Percentiles rank a stretch among this genome's conserved stretches.
These are phyloP conservation scores for Acanthisitta chloris DNA, from an alignment of 2,113 vertebrate species.

Conservation along the genomic window DNA sequence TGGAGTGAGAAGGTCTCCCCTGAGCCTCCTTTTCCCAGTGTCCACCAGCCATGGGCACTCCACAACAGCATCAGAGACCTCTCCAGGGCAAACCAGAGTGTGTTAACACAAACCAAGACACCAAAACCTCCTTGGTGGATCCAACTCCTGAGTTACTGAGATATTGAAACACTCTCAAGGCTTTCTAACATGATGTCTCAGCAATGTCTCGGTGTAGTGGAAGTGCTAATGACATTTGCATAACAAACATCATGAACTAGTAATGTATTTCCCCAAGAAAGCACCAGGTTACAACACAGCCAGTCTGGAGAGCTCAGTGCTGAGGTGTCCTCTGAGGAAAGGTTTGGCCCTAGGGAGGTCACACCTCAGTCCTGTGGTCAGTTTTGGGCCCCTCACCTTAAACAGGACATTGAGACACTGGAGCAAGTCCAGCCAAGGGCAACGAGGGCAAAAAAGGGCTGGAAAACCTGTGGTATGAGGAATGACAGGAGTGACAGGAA, in stretches of 20 bases:
- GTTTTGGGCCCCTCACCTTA: too few relatives aligned
- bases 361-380: too few relatives aligned
- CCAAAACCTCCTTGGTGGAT: not conserved
- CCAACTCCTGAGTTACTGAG: not conserved
- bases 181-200: not conserved
- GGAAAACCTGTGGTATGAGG: too few relatives aligned
- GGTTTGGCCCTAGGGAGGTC: too few relatives aligned
- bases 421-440: too few relatives aligned
- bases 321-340: fast-evolving
- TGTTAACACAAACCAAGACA: not conserved
- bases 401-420: too few relatives aligned
- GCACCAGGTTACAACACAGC: fast-evolving
- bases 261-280: not conserved
- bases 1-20: too few relatives aligned
- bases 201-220: fast-evolving
- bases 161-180: not conserved
- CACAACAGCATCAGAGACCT: not conserved
- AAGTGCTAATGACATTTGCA: not conserved
- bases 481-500: too few relatives aligned
- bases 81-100: not conserved
- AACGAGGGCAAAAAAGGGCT: too few relatives aligned
- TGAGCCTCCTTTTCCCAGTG: too few relatives aligned
- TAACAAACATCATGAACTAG: not conserved
- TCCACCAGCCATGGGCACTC: fast-evolving
- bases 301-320: not conserved